phyloP scores from a whole-genome alignment of 2,113 vertebrate species.

The Caracal caracal region DNA sequence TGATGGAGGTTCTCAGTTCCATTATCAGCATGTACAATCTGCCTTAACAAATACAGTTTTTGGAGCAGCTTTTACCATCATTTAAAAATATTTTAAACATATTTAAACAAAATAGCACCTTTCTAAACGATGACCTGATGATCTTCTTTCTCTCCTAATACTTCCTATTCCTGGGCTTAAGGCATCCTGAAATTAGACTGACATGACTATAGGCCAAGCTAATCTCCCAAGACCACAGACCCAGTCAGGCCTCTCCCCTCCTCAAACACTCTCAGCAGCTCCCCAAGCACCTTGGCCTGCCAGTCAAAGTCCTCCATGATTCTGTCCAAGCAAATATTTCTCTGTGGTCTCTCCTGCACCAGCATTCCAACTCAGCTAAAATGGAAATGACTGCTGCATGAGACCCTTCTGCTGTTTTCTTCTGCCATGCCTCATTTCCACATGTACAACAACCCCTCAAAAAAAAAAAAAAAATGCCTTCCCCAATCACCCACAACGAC shows the following conservation, averaged over 20 bases:
- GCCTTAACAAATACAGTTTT: not conserved
- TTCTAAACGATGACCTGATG: not conserved
- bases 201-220: not conserved
- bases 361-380: not conserved
- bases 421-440: not conserved
- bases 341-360: not conserved
- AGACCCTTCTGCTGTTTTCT: not conserved
- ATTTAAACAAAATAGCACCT: not conserved
- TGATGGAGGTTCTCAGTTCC: not conserved
- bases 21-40: not conserved
- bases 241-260: not conserved
- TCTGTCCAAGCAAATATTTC: not conserved
- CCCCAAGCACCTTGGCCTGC: not conserved
- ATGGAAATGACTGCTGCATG: accelerated
- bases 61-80: not conserved
- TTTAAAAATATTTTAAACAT: not conserved
- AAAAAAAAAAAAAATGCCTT: not conserved
- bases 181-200: not conserved
- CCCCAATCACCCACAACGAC: not conserved
- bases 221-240: not conserved
- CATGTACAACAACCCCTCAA: not conserved
- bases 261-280: not conserved
- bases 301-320: not conserved
- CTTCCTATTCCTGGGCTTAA: not conserved
- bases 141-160: not conserved